Base-by-base conservation (phyloP, 92 coral and sea anemone genomes). In the Pocillopora grandis region DNA sequence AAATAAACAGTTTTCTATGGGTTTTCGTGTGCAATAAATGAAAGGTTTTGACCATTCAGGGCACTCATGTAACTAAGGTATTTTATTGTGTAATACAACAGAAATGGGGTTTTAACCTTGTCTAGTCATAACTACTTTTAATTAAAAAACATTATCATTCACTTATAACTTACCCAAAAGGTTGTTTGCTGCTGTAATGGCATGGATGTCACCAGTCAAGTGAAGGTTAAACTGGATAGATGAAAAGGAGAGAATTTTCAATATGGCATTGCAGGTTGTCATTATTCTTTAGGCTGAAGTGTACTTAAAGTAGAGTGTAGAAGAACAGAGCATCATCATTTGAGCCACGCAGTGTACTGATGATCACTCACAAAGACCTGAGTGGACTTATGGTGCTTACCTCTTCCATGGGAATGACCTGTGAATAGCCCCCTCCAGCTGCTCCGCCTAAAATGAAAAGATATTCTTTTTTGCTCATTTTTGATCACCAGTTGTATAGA, bases 381-480 rank as follows among this genome's bases (percentile, higher is more conserved):
- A 42, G 52, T 42, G 52, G 52, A 42, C 31, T 27, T 0, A 1
- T 3, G 23, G 18, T 49, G 66, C 97, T 19, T n/a, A 96, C 98
- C 94, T 96, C 98, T 69, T 96, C 98, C 98, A 96, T 96, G 13
- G 98, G 98, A 76, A 96, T 94, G 20, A 96, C 98, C 74, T 96
- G 98, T 0, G 98, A 93, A 42, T 96, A 96, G 27, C 98, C 98
- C 18, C 98, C 98, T 31, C 98, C 98, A 35, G 98, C 98, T 0
- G 98, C 98, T 72, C 98, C 98, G 75, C 98, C 98, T 96, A 58
- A 61, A 42, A 80, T 33, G 31, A 0, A 10, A 33, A 37, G 21
- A 42, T 42, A 42, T 3, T 42, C 8, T 42, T 3, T 42, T 0
- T 42, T 36, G 62, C 6, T 59, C 3, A 2, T 59, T 59, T 16